Evolutionary conservation across 2,113 vertebrate species (phyloP).

Genomic region (Ranitomeya variabilis): DNA sequence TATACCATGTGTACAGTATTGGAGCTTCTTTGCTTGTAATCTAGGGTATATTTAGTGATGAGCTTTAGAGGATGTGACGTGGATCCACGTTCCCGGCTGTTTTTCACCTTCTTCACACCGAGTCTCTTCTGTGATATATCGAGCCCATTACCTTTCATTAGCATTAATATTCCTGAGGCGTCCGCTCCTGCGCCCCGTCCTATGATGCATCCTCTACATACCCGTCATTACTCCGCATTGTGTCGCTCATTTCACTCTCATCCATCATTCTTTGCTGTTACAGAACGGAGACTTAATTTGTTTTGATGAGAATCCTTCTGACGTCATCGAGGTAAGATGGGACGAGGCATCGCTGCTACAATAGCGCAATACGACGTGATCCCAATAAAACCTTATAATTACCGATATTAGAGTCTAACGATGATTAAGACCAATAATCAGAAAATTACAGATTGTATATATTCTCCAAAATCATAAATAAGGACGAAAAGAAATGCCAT

Average conservation of each 20-base stretch:
- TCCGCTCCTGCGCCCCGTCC: not conserved
- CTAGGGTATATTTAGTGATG: not conserved
- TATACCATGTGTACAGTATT: not conserved
- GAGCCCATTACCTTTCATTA: constrained; percentile 37
- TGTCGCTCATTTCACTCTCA: constrained; percentile 74
- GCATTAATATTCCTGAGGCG: not conserved
- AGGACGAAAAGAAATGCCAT: too few relatives aligned
- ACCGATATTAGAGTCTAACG: not conserved
- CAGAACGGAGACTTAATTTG: constrained; percentile 87
- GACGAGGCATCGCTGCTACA: not conserved
- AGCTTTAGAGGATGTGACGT: not conserved
- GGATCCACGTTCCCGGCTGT: not conserved
- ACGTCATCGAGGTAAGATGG: constrained; percentile 85
- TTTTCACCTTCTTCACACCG: not conserved
- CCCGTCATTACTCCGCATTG: constrained; percentile 60
- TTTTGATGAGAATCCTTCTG: constrained; percentile 80
- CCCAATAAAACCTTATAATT: not conserved
- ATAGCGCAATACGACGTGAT: not conserved
- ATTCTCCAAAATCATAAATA: not conserved
- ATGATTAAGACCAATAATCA: not conserved
- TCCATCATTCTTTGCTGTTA: constrained; percentile 81
- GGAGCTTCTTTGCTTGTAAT: not conserved
- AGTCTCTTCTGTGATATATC: constrained; percentile 47
- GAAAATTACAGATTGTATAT: not conserved
- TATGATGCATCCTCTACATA: constrained; percentile 66